A percentile compares a stretch with the other conserved stretches of the same genome.
phyloP scores from a whole-genome alignment of 2,888 invertebrate species.

The Scrobipalpa atriplicella region DNA sequence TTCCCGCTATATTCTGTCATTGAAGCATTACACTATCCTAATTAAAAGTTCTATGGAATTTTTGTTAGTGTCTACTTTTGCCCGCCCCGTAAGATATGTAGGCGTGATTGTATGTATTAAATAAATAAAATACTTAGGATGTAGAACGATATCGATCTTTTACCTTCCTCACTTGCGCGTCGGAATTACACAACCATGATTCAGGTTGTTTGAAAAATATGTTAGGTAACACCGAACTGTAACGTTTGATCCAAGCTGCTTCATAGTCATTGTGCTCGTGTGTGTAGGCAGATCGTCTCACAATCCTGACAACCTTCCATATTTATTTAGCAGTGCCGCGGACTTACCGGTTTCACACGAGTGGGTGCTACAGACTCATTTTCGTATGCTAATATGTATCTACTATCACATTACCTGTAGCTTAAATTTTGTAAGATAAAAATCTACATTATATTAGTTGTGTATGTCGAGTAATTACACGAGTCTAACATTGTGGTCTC shows the following conservation, averaged over 20 bases:
- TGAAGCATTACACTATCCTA: no score
- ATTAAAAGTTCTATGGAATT: no score
- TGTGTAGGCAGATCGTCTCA: conserved; percentile 76
- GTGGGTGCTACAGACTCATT: conserved; percentile 72
- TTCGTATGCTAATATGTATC: conserved; percentile 67
- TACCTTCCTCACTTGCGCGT: not conserved
- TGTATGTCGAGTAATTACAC: conserved; percentile 22
- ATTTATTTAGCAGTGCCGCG: conserved; percentile 73
- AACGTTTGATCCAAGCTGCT: conserved; percentile 1
- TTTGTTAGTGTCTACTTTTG: no score
- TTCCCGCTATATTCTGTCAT: no score
- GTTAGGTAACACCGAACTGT: conserved; percentile 13
- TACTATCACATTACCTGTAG: conserved; percentile 44
- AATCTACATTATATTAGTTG: conserved; percentile 26
- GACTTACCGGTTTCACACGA: conserved; percentile 74
- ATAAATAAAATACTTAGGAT: no score
- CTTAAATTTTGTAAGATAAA: conserved; percentile 27
- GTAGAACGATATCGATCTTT: no score
- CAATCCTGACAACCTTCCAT: conserved; percentile 76
- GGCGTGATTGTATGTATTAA: no score
- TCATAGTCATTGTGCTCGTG: conserved; percentile 31
- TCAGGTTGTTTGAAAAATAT: not conserved
- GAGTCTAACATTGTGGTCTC: not conserved
- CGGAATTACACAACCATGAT: not conserved
- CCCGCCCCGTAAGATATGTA: no score